A percentile compares a stretch with the other conserved stretches of the same genome.
phyloP scores from a whole-genome alignment of 2,797 vertebrate species.

The Hybognathus amarus region DNA sequence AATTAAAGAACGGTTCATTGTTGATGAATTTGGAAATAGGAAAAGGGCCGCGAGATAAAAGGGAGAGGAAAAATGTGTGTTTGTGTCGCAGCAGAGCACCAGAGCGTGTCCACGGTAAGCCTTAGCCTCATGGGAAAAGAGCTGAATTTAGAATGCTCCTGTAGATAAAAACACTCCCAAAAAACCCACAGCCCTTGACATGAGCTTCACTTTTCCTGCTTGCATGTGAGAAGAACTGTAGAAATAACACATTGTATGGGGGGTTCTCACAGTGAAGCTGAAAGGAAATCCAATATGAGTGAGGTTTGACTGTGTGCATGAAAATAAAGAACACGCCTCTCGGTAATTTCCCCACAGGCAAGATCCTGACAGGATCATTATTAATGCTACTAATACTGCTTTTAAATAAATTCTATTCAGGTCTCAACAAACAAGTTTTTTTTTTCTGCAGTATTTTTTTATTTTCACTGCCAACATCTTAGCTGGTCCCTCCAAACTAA shows the following conservation, averaged over 20 bases:
- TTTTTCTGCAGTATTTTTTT: background rate
- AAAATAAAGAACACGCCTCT: background rate
- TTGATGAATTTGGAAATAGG: constrained; percentile 15
- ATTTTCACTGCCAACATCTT: background rate
- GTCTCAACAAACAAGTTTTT: constrained; percentile 1
- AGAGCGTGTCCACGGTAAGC: constrained; percentile 83
- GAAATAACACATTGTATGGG: background rate
- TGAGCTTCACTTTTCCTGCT: constrained; percentile 72
- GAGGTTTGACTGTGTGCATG: background rate
- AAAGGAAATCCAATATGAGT: constrained; percentile 2
- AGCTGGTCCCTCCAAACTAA: too few relatives aligned
- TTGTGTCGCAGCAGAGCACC: constrained; percentile 66
- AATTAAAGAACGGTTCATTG: constrained; percentile 26
- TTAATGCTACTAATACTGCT: constrained; percentile 2
- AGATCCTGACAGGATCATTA: background rate
- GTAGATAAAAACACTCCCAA: constrained; percentile 41
- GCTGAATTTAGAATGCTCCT: constrained; percentile 67
- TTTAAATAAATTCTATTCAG: constrained; percentile 7
- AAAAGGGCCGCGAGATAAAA: constrained; percentile 18
- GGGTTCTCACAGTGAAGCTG: constrained; percentile 8
- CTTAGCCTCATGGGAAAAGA: constrained; percentile 86
- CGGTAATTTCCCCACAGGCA: background rate
- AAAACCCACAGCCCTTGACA: constrained; percentile 71
- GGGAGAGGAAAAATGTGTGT: constrained; percentile 34
- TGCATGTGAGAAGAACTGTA: constrained; percentile 75